These are phyloP conservation scores for Oscheius sp. DNA, from an alignment of 2,888 invertebrate genomes.

Conservation along the genomic window DNA sequence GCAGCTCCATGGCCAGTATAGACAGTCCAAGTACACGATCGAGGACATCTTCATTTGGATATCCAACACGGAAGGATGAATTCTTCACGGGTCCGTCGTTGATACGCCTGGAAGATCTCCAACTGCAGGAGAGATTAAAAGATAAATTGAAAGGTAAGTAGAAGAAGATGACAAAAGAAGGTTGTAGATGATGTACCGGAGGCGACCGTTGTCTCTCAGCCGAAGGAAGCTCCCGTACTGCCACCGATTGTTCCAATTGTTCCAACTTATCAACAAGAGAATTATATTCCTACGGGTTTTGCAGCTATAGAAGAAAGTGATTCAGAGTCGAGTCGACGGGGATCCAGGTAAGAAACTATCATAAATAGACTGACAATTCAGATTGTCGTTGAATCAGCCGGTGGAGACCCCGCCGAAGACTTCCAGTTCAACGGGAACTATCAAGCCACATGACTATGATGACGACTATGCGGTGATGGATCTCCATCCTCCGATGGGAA, in stretches of 20 bases:
- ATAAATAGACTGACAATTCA: neutral
- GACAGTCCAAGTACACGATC: slow-evolving; percentile 31
- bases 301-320: slow-evolving; percentile 27
- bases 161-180: neutral
- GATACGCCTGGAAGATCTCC: neutral
- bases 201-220: neutral
- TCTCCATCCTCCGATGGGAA: slow-evolving; percentile 2
- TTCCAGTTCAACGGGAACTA: neutral
- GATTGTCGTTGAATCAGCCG: too few species aligned
- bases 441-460: neutral
- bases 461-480: slow-evolving; percentile 15
- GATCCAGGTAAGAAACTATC: slow-evolving; percentile 1
- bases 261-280: too few species aligned
- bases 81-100: slow-evolving; percentile 10
- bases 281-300: neutral
- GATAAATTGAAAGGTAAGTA: neutral
- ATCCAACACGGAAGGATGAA: slow-evolving; percentile 23
- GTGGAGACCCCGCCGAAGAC: too few species aligned
- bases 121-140: neutral
- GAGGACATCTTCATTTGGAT: slow-evolving; percentile 32
- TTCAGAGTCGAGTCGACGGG: slow-evolving; percentile 11
- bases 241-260: too few species aligned
- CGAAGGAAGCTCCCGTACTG: neutral
- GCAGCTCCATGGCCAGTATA: slow-evolving; percentile 31
- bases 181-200: neutral